phyloP scores from a whole-genome alignment of 2,113 vertebrate genomes.

The Prunella himalayana region DNA sequence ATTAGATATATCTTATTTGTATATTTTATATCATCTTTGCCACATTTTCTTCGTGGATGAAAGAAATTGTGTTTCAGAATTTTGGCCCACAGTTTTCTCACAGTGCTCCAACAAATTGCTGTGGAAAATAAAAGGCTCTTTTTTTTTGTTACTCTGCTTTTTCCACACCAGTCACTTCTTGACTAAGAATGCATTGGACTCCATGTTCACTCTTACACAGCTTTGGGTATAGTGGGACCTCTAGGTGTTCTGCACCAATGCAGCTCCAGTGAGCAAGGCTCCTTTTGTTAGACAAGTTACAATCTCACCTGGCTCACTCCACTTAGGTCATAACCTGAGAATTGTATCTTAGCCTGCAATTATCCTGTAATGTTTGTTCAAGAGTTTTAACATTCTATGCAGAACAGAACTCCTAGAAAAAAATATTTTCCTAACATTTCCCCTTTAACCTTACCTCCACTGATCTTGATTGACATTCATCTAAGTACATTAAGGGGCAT shows the following conservation, averaged over 20 bases:
- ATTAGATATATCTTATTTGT: neutral
- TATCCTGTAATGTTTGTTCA: neutral
- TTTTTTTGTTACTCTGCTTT: neutral
- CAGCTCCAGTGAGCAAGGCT: neutral
- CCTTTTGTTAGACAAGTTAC: neutral
- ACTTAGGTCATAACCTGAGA: neutral
- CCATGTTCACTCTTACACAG: neutral
- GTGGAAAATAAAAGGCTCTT: neutral
- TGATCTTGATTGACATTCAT: neutral
- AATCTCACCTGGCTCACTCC: neutral
- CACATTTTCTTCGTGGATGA: neutral
- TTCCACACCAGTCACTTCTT: neutral
- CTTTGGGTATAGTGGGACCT: neutral
- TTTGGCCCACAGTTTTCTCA: neutral
- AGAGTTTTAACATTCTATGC: neutral
- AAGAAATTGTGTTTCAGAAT: neutral
- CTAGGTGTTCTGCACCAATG: neutral
- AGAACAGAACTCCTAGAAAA: neutral
- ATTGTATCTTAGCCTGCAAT: neutral
- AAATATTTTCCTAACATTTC: neutral
- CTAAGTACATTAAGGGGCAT: neutral
- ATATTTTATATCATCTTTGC: neutral
- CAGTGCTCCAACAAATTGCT: neutral
- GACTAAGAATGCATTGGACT: neutral
- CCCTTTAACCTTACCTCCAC: neutral